Evolutionary conservation across 2,797 vertebrate species (phyloP).

Genomic region (Oryzias sinensis): DNA sequence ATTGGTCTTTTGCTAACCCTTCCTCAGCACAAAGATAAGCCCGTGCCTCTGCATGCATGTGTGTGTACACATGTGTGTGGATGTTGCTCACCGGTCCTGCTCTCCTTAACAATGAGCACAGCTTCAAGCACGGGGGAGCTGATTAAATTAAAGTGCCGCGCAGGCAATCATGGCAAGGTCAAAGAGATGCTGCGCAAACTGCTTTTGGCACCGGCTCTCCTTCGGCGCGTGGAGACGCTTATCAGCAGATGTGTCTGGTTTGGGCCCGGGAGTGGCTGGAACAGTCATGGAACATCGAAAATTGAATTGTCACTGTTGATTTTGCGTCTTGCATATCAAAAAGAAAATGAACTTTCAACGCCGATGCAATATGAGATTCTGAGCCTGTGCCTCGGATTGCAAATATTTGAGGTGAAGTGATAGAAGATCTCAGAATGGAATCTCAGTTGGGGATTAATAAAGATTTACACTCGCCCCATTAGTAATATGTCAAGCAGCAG

Average conservation of each 20-base stretch:
- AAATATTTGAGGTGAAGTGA: conserved; percentile 14
- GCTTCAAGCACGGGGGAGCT: conserved; percentile 71
- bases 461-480: background rate
- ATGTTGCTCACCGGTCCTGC: conserved; percentile 41
- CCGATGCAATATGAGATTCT: conserved; percentile 54
- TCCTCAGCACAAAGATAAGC: conserved; percentile 44
- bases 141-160: conserved; percentile 83
- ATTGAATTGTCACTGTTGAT: conserved; percentile 80
- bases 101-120: conserved; percentile 75
- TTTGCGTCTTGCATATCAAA: conserved; percentile 61
- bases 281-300: conserved; percentile 60
- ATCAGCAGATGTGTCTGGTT: conserved; percentile 71
- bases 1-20: conserved; percentile 60
- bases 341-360: conserved; percentile 65
- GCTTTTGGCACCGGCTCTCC: conserved; percentile 72
- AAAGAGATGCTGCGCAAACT: conserved; percentile 74
- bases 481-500: background rate
- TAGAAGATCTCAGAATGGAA: background rate
- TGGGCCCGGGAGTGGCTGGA: conserved; percentile 39
- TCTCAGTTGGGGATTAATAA: background rate
- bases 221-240: conserved; percentile 54
- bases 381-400: conserved; percentile 30
- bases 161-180: conserved; percentile 81
- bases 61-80: conserved; percentile 22
- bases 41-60: conserved; percentile 19